Conservation (phyloP, 2,888 invertebrate species). For the Sthenelais limicola region DNA sequence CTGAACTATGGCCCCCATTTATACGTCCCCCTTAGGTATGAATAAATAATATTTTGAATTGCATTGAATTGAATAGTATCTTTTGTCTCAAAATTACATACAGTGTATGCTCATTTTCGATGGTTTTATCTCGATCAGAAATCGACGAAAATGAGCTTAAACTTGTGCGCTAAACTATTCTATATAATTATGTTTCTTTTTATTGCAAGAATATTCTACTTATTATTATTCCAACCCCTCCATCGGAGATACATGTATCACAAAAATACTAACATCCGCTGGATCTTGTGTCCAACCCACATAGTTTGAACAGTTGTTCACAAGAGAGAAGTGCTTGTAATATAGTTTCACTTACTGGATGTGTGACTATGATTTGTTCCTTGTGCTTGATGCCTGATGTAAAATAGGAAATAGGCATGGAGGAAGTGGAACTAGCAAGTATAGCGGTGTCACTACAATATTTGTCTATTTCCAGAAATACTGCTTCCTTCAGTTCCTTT, state of each 20-base stretch:
- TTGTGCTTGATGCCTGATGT: constrained; percentile 85
- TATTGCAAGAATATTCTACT: constrained; percentile 13
- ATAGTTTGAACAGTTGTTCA: not conserved
- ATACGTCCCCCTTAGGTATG: no score
- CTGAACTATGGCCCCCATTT: no score
- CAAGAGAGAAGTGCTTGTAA: not conserved
- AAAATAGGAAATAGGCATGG: constrained; percentile 90
- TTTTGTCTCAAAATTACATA: no score
- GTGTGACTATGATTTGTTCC: constrained; percentile 76
- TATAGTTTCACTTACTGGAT: constrained; percentile 78
- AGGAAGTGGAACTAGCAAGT: constrained; percentile 93
- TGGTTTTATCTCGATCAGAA: no score
- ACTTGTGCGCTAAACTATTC: no score
- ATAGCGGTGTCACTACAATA: constrained; percentile 74
- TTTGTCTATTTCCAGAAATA: constrained; percentile 85
- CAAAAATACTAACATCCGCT: not conserved
- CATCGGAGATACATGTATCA: not conserved
- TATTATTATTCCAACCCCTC: no score
- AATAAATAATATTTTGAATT: no score
- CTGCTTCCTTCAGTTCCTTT: constrained; percentile 85
- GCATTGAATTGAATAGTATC: no score
- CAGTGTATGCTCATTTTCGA: no score
- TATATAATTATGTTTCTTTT: no score
- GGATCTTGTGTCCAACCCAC: not conserved
- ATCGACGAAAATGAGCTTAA: no score